Percentiles rank a stretch among this genome's conserved stretches.
Evolutionary conservation across 1,140 invertebrate genomes (phyloP).

Genomic region (Bilobella aurantiaca): DNA sequence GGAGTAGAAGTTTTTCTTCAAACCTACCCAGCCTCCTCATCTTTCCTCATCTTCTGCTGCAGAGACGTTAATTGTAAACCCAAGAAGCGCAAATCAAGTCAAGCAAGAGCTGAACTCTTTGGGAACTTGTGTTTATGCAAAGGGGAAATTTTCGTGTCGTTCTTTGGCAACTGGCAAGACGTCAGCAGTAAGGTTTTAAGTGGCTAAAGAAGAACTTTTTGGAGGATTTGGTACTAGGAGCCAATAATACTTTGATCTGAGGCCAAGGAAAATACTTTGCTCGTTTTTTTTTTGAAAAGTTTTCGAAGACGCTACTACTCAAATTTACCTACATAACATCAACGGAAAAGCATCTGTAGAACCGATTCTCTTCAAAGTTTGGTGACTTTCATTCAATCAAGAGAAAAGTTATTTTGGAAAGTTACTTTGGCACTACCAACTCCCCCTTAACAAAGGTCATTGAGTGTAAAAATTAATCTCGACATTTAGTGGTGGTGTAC

Average conservation of each 20-base stretch:
- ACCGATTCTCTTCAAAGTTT: not conserved
- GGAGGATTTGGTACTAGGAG: not conserved
- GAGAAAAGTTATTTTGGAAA: not conserved
- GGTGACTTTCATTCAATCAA: not conserved
- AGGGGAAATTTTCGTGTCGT: not conserved
- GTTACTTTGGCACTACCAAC: not conserved
- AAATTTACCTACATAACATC: not conserved
- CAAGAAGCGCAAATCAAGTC: not conserved
- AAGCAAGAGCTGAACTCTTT: too few species aligned
- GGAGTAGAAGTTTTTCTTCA: too few species aligned
- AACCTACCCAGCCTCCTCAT: not conserved
- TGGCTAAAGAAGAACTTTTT: not conserved
- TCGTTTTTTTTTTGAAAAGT: not conserved
- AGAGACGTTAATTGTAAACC: not conserved
- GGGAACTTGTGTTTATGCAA: not conserved
- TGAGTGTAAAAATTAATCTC: constrained; percentile 17
- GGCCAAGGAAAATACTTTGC: not conserved
- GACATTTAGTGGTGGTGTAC: constrained; percentile 29
- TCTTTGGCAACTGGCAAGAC: not conserved
- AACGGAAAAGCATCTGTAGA: not conserved
- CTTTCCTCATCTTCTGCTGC: too few species aligned
- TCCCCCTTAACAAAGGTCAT: not conserved
- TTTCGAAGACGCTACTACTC: not conserved
- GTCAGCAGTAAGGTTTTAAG: not conserved
- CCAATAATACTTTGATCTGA: constrained; percentile 7